Base-by-base conservation (phyloP, 2,888 invertebrate genomes). In the Lottia gigantea region DNA sequence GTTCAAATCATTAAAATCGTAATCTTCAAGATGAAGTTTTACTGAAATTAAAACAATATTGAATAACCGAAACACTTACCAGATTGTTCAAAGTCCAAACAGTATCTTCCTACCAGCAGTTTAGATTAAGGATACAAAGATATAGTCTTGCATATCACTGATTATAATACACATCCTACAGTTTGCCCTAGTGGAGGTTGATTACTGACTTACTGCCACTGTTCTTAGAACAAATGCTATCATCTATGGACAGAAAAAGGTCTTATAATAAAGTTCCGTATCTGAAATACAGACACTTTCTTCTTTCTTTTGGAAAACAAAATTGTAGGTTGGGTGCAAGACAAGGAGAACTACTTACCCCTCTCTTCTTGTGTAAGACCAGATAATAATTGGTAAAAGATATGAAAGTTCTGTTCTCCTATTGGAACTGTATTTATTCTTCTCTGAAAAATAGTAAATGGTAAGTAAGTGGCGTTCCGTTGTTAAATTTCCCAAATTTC, bases 381-480 rank as follows among this genome's bases (percentile, higher is more conserved):
- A 23, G 96, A 95, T 67, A 95, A 90, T 93, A 97, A 93, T 91
- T 97, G 96, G 90, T 97, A 97, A 90, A 97, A 97, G 83, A 97
- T 96, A 89, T 97, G 96, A 90, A 96, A 97, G 90, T 97, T 97
- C 88, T 95, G 95, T 90, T 97, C 97, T 85, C 93, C 93, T 19
- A 93, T 92, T 81, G 95, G 91, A 26, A 95, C 95, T 49, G 93
- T 92, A 78, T 96, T 95, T 68, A 97, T 96, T 75, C 97, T 92
- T 66, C 95, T 95, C 90, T 97, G 95, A 26, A 74, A 72, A 55
- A 64, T 46, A 19, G 16, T 12, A 49, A 61, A 19, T 12, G 15
- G n/a, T 31, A 65, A 1, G 2, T 40, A 4, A 40, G 40, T 3
- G 40, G 11, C 7, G 31, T 31, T 31, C n/a, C n/a, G n/a, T n/a